Evolutionary conservation across 2,113 vertebrate species (phyloP), one percentile per base, ranked within the genome.

Genomic region (Psilopogon haemacephalus): DNA sequence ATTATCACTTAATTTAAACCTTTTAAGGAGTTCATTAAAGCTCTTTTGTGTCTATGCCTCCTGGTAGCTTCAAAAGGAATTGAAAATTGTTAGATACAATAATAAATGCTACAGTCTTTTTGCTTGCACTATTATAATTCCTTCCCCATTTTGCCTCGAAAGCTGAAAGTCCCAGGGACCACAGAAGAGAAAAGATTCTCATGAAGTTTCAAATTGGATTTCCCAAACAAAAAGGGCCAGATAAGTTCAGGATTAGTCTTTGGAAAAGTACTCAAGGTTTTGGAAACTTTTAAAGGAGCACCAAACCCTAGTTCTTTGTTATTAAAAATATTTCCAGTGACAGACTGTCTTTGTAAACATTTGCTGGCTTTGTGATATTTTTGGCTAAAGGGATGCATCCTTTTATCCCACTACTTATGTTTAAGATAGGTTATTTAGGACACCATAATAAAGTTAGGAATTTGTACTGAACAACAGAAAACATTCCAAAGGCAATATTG

Each of bases 401-500:
- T n/a, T n/a, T n/a, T 91, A 32, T 80, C 42, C 54, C 69, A 60
- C 11, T 48, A 86, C 54, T 89, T 94, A 85, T 33, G 18, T 73
- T 87, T 87, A 48, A 77, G 91, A 87, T 48, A 52, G 4, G 60
- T 82, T 7, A 11, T 77, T 89, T 71, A 91, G 72, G 82, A 86
- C 71, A 60, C 18, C 52, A 23, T 48, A 89, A 77, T 85, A 92
- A 90, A 85, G 35, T 71, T 68, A 91, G 38, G 56, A 28, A 88
- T 81, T 94, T 84, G 27, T 74, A 85, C 21, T 27, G 48, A 91
- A 89, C 26, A 89, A 83, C 35, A 32, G 46, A 89, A 92, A 89
- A 54, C 15, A 64, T 83, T 87, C 72, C 65, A 59, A 71, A 77
- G 88, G 27, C 48, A 77, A 71, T 84, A 91, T 54, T 65, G 38